phyloP scores from a whole-genome alignment of 1,140 invertebrate genomes.

The Cephus cinctus region DNA sequence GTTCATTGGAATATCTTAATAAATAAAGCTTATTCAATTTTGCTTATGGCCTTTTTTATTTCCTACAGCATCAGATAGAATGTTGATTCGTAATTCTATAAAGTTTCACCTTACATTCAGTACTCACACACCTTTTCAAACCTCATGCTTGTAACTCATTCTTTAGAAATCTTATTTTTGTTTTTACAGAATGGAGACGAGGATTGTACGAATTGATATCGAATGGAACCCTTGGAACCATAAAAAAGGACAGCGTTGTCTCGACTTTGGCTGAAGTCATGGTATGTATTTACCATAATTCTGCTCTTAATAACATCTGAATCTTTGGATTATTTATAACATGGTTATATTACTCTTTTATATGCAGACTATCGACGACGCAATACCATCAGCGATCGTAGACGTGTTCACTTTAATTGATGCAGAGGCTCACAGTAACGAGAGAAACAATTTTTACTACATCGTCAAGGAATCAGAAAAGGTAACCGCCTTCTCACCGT shows the following conservation, averaged over 20 bases:
- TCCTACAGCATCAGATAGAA: no score
- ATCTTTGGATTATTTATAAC: constrained; percentile 8
- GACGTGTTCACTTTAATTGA: constrained; percentile 80
- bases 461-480: constrained; percentile 77
- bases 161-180: no score
- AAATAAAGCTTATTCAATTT: no score
- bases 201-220: constrained; percentile 64
- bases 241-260: constrained; percentile 72
- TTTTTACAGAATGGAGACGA: constrained; percentile 50
- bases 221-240: constrained; percentile 65
- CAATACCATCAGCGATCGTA: constrained; percentile 73
- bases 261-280: constrained; percentile 66
- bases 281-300: constrained; percentile 55
- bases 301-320: constrained; percentile 11
- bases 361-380: constrained; percentile 68
- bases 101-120: no score
- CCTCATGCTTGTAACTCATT: no score
- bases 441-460: constrained; percentile 72
- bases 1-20: no score
- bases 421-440: constrained; percentile 70
- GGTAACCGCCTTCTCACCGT: constrained; percentile 39
- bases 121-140: no score
- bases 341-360: constrained; percentile 22
- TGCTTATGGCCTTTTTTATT: no score
- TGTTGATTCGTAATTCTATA: no score